A percentile compares a stretch with the other conserved stretches of the same genome.
Evolutionary conservation across 2,113 vertebrate genomes (phyloP).

Genomic region (Stercorarius parasiticus): DNA sequence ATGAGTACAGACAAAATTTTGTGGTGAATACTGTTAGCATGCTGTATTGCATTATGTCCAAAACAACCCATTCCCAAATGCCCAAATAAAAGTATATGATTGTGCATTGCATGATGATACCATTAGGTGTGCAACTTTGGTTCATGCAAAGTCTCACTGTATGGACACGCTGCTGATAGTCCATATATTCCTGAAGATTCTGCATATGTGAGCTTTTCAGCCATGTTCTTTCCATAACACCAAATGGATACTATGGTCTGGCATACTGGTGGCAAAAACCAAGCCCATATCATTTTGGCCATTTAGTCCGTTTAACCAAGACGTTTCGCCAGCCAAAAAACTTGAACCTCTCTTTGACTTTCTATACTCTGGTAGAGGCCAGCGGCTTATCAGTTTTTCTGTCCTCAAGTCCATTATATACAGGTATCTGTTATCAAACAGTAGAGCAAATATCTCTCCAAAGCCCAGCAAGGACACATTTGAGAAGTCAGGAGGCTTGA

Average conservation of each 20-base stretch:
- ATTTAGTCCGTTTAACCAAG: conserved; percentile 94
- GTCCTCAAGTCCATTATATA: conserved; percentile 98
- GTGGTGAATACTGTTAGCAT: conserved; percentile 65
- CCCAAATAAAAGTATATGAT: conserved; percentile 73
- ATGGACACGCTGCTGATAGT: conserved; percentile 51
- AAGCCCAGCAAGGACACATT: conserved; percentile 94
- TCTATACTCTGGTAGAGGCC: conserved; percentile 95
- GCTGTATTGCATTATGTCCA: conserved; percentile 65
- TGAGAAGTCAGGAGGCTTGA: conserved; percentile 88
- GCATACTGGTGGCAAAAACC: conserved; percentile 99
- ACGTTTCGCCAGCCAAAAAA: conserved; percentile 92
- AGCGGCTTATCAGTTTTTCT: conserved; percentile 91
- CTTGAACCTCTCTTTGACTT: conserved; percentile 98
- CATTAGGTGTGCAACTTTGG: conserved; percentile 82
- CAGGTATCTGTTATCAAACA: conserved; percentile 94
- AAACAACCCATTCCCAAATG: conserved; percentile 54
- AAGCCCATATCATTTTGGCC: conserved; percentile 91
- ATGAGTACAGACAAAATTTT: conserved; percentile 59
- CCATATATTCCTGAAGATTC: conserved; percentile 35
- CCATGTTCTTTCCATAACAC: conserved; percentile 97
- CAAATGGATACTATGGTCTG: conserved; percentile 98
- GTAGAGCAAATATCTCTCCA: conserved; percentile 93
- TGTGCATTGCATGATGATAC: conserved; percentile 82
- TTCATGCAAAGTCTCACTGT: conserved; percentile 84
- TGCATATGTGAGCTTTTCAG: conserved; percentile 61